Conservation (phyloP, 1,140 invertebrate species). For the Tribolium castaneum region DNA sequence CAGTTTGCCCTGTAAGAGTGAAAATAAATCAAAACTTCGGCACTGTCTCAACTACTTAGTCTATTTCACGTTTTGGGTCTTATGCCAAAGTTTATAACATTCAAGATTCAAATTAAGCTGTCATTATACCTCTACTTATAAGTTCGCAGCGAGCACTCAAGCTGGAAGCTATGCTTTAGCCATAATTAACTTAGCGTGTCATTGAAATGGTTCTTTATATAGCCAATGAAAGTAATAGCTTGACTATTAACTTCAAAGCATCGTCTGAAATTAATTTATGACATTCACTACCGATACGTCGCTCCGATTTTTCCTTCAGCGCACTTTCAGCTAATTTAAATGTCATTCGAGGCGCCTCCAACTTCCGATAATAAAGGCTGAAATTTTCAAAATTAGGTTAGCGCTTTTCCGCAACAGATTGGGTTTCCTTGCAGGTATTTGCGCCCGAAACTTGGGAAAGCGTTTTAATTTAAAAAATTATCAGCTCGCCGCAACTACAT, state of each 20-base stretch:
- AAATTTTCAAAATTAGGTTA: neutral
- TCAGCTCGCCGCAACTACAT: neutral
- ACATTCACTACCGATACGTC: neutral
- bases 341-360: neutral
- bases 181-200: conserved; percentile 21
- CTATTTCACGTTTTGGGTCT: conserved; percentile 32
- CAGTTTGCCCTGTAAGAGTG: conserved; percentile 1
- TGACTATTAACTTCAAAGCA: conserved; percentile 26
- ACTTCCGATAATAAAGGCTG: neutral
- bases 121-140: conserved; percentile 16
- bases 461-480: conserved; percentile 26
- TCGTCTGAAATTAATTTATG: conserved; percentile 16
- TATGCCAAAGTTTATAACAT: conserved; percentile 7
- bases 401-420: conserved; percentile 18
- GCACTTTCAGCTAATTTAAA: neutral
- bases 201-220: conserved; percentile 31
- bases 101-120: conserved; percentile 28
- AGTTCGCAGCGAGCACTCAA: conserved; percentile 10
- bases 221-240: conserved; percentile 20
- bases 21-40: conserved; percentile 26
- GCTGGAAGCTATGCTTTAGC: neutral
- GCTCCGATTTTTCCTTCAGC: neutral
- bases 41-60: conserved; percentile 18
- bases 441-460: neutral
- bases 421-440: neutral